Percentiles rank a stretch among this genome's conserved stretches.
Evolutionary conservation across 2,888 invertebrate species (phyloP).

Genomic region (Autographa gamma): DNA sequence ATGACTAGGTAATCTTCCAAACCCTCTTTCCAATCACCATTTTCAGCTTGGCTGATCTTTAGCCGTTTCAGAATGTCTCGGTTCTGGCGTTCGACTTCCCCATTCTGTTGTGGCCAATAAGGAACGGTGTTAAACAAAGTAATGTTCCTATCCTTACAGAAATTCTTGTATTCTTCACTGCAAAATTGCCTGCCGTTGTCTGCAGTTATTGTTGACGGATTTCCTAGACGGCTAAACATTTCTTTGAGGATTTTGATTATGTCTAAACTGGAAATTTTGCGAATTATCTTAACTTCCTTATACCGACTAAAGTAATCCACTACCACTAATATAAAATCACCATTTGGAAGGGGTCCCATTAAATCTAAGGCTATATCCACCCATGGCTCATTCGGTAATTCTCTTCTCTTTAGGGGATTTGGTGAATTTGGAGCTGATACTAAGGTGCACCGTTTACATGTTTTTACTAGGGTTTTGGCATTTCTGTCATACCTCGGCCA

Average conservation of each 20-base stretch:
- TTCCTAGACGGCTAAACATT: constrained; percentile 52
- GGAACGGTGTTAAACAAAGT: constrained; percentile 47
- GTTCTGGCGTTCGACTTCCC: constrained; percentile 57
- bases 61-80: constrained; percentile 53
- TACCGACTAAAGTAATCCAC: constrained; percentile 56
- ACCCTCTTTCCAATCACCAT: constrained; percentile 36
- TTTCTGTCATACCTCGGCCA: constrained; percentile 45
- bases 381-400: constrained; percentile 39
- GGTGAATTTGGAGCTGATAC: constrained; percentile 39
- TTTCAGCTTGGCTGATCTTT: constrained; percentile 42
- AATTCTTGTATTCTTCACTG: constrained; percentile 51
- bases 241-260: constrained; percentile 54
- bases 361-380: constrained; percentile 44
- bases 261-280: constrained; percentile 32
- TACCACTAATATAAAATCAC: constrained; percentile 48
- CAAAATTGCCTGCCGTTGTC: constrained; percentile 57
- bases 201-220: constrained; percentile 46
- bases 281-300: constrained; percentile 46
- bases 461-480: constrained; percentile 28
- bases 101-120: constrained; percentile 59
- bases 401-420: constrained; percentile 32
- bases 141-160: constrained; percentile 46
- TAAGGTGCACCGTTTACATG: constrained; percentile 45
- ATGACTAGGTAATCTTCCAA: constrained; percentile 52
- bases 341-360: constrained; percentile 49